These are phyloP conservation scores for Ischnura elegans DNA, from an alignment of 2,888 invertebrate species.

Conservation along the genomic window DNA sequence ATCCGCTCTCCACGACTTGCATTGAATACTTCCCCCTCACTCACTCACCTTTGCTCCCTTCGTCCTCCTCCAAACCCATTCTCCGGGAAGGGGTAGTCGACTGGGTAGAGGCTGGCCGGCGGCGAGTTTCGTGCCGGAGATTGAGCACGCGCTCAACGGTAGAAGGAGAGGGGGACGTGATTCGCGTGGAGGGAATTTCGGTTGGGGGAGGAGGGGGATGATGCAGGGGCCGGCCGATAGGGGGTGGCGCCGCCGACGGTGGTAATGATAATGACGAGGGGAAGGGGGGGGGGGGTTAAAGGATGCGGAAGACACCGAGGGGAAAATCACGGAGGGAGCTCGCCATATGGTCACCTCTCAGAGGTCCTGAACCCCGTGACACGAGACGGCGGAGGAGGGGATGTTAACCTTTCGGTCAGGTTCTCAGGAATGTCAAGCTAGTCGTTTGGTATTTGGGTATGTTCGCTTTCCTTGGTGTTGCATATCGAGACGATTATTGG, in stretches of 20 bases:
- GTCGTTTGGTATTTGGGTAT: too few relatives aligned
- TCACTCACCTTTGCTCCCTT: neutral
- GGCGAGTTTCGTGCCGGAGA: conserved; percentile 40
- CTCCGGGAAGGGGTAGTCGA: neutral
- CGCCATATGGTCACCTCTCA: neutral
- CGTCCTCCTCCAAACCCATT: neutral
- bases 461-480: neutral
- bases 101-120: neutral
- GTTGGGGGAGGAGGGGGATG: neutral
- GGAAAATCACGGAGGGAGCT: neutral
- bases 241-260: neutral
- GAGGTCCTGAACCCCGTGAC: neutral
- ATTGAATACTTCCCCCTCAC: neutral
- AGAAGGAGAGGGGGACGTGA: neutral
- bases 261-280: neutral
- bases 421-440: neutral
- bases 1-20: neutral
- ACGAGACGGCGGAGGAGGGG: neutral
- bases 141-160: conserved; percentile 10
- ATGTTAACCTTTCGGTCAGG: neutral
- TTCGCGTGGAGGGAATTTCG: neutral
- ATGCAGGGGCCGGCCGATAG: neutral
- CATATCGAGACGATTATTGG: neutral
- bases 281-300: neutral
- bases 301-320: neutral